Conservation (phyloP, 2,888 invertebrate species). For the Caenorhabditis sp. region DNA sequence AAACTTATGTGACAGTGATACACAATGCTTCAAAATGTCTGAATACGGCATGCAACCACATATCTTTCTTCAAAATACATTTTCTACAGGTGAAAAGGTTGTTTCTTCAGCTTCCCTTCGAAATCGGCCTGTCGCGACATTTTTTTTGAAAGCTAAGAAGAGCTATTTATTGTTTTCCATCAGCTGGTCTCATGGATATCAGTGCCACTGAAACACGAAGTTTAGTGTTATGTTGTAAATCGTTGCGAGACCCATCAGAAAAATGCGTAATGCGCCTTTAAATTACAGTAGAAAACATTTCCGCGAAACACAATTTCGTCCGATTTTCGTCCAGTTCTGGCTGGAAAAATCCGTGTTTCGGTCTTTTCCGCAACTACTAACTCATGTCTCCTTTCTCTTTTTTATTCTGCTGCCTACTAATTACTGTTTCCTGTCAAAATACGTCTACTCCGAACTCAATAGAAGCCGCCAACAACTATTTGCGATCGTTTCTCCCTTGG, state of each 20-base stretch:
- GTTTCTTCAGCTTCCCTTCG: no score
- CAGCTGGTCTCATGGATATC: no score
- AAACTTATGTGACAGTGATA: no score
- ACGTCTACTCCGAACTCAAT: conserved; percentile 12
- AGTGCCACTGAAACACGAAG: no score
- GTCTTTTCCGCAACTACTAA: conserved; percentile 3
- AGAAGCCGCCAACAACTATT: conserved; percentile 44
- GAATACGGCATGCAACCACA: no score
- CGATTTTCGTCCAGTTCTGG: background rate
- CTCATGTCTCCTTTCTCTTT: background rate
- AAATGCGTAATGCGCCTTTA: conserved; percentile 7
- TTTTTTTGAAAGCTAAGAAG: no score
- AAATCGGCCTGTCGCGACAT: no score
- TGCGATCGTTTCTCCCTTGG: conserved; percentile 59
- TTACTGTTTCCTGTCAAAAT: conserved; percentile 11
- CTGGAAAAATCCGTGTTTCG: background rate
- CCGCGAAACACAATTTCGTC: background rate
- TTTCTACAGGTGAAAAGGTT: no score
- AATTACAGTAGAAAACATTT: background rate
- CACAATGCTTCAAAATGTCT: no score
- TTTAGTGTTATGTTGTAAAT: no score
- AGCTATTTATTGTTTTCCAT: no score
- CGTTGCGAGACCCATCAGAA: background rate
- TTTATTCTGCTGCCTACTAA: background rate
- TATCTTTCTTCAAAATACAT: no score